Conservation (phyloP, 2,797 vertebrate genomes). For the Toxotes lorentzi region DNA sequence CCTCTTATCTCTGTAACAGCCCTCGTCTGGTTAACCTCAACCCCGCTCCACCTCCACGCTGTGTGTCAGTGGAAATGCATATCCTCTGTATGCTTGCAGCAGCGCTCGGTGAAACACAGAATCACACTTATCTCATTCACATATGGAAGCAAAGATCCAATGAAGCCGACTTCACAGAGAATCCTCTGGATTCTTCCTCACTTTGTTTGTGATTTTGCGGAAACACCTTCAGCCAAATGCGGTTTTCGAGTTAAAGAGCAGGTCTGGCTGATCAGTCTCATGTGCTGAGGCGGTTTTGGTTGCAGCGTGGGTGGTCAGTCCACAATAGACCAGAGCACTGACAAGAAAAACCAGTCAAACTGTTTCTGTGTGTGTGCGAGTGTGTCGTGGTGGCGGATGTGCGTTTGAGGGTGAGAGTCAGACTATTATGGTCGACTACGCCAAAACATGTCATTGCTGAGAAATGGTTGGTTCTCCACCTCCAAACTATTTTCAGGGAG, state of each 20-base stretch:
- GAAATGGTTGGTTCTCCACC: constrained; percentile 61
- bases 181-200: background rate
- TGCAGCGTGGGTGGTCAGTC: constrained; percentile 75
- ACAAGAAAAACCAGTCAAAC: constrained; percentile 56
- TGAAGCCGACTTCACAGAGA: constrained; percentile 10
- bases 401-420: constrained; percentile 48
- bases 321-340: constrained; percentile 55
- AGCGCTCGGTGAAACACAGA: constrained; percentile 39
- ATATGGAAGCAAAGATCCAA: constrained; percentile 24
- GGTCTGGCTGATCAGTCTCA: constrained; percentile 56
- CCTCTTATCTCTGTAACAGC: constrained; percentile 66
- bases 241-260: constrained; percentile 42
- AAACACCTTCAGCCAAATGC: constrained; percentile 47
- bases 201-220: constrained; percentile 33
- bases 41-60: constrained; percentile 6
- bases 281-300: constrained; percentile 41
- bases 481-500: constrained; percentile 48
- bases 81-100: constrained; percentile 32
- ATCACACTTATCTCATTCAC: constrained; percentile 44
- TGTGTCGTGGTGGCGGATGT: constrained; percentile 41
- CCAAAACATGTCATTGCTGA: constrained; percentile 70
- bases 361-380: constrained; percentile 48
- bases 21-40: constrained; percentile 76
- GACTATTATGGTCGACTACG: constrained; percentile 53
- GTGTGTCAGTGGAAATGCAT: constrained; percentile 54